phyloP scores from a whole-genome alignment of 2,113 vertebrate genomes.

The Melanotaenia duboulayi region DNA sequence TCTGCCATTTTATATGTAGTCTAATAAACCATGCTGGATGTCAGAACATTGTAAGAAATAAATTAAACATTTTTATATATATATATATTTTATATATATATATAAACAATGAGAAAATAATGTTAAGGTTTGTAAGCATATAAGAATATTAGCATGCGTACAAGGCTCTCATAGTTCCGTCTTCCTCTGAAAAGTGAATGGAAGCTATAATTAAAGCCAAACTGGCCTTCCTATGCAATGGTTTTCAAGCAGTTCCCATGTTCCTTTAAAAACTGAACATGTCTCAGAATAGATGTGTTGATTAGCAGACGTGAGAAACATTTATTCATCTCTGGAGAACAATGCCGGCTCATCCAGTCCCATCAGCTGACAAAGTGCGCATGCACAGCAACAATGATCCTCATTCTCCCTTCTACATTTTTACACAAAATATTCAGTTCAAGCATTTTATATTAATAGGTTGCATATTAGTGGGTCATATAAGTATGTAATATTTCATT shows the following conservation, averaged over 20 bases:
- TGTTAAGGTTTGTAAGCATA: not conserved
- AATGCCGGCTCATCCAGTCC: not conserved
- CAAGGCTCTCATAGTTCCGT: conserved; percentile 4
- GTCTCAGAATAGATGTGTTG: conserved; percentile 58
- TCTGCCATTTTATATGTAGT: conserved; percentile 1
- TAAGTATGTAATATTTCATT: not conserved
- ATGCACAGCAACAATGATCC: conserved; percentile 26
- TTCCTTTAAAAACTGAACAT: conserved; percentile 34
- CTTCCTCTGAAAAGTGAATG: conserved; percentile 18
- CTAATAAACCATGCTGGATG: not conserved
- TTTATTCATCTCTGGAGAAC: conserved; percentile 29
- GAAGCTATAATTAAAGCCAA: conserved; percentile 38
- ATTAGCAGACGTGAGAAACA: conserved; percentile 57
- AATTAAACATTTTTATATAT: not conserved
- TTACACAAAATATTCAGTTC: conserved; percentile 1
- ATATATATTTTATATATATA: not conserved
- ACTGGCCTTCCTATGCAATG: too few species aligned
- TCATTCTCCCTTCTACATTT: conserved; percentile 20
- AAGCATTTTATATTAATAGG: not conserved
- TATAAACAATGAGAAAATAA: not conserved
- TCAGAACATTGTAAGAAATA: not conserved
- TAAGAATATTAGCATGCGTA: not conserved
- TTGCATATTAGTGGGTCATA: not conserved
- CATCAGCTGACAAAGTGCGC: not conserved
- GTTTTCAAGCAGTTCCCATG: conserved; percentile 27